A percentile compares a stretch with the other conserved stretches of the same genome.
Conservation (phyloP, 2,113 vertebrate genomes). For the Pleuronectes platessa region DNA sequence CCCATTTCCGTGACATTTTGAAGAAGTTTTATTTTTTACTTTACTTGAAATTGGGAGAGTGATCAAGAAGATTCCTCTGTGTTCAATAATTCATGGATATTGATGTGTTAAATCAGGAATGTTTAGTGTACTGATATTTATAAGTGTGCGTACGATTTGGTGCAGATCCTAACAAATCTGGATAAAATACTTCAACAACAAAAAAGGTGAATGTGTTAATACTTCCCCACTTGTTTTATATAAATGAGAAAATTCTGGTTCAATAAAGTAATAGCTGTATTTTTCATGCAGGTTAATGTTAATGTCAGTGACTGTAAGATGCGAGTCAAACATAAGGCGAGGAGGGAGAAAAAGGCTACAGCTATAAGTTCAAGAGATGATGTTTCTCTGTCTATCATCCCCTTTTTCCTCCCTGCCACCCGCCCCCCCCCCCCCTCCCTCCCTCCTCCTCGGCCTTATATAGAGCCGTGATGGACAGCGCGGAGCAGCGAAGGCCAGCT, state of each 20-base stretch:
- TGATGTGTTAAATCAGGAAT: too few relatives aligned
- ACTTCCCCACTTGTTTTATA: background rate
- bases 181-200: constrained; percentile 2
- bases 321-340: background rate
- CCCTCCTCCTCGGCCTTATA: background rate
- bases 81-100: too few relatives aligned
- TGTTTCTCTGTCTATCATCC: background rate
- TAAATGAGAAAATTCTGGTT: background rate
- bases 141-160: too few relatives aligned
- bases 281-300: too few relatives aligned
- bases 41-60: too few relatives aligned
- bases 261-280: background rate
- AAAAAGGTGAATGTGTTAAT: constrained; percentile 16
- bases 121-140: too few relatives aligned
- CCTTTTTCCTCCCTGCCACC: background rate
- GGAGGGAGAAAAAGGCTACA: background rate
- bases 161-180: too few relatives aligned
- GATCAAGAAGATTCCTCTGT: too few relatives aligned
- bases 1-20: too few relatives aligned
- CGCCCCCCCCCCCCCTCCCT: background rate
- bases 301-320: background rate
- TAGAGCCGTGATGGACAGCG: background rate
- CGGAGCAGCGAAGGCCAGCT: constrained; percentile 15
- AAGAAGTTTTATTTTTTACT: too few relatives aligned
- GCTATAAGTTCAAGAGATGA: background rate